These are phyloP conservation scores for Nothura maculosa DNA, from an alignment of 2,797 vertebrate species.

Conservation along the genomic window DNA sequence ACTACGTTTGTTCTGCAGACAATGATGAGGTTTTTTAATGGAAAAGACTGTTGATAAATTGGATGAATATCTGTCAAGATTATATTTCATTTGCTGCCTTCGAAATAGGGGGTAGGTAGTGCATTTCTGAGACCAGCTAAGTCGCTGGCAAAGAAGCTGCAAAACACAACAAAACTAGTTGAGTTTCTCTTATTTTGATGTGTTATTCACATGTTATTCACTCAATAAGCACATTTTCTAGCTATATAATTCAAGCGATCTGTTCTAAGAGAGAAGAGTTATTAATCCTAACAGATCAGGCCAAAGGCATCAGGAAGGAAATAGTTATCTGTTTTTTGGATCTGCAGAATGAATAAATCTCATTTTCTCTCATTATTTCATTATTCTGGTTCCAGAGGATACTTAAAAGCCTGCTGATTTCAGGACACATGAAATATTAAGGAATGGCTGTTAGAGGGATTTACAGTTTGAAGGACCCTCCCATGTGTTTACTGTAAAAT, in stretches of 20 bases:
- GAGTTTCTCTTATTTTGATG: neutral
- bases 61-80: constrained; percentile 87
- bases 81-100: constrained; percentile 83
- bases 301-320: neutral
- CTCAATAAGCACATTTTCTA: neutral
- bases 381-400: neutral
- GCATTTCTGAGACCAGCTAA: constrained; percentile 84
- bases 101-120: constrained; percentile 81
- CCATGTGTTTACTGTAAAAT: neutral
- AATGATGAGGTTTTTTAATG: constrained; percentile 81
- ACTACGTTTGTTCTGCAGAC: constrained; percentile 64
- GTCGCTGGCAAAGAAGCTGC: constrained; percentile 86
- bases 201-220: rapidly evolving
- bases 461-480: neutral
- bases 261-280: neutral
- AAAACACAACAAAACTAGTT: neutral
- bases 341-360: constrained; percentile 9
- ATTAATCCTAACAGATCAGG: neutral
- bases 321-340: neutral
- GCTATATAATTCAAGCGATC: neutral
- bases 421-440: neutral
- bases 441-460: neutral
- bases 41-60: constrained; percentile 76
- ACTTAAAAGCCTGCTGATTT: neutral
- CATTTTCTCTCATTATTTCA: neutral